These are phyloP conservation scores for Himantopus leucocephalus DNA, from an alignment of 2,113 vertebrate species.

Conservation along the genomic window DNA sequence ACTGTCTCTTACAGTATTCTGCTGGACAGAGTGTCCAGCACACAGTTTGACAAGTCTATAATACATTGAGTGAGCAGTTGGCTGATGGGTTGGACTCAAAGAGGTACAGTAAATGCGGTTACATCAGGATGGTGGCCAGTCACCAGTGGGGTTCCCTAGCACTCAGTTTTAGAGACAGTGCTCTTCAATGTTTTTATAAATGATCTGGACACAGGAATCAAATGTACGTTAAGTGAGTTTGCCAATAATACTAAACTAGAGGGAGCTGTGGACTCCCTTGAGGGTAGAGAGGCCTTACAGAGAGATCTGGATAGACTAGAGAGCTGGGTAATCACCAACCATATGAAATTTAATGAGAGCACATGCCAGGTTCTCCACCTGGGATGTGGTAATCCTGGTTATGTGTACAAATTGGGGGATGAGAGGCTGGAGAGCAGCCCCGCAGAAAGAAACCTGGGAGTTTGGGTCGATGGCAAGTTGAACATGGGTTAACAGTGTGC, in stretches of 20 bases:
- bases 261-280: neutral
- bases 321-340: neutral
- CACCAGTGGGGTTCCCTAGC: neutral
- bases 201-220: accelerated
- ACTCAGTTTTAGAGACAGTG: neutral
- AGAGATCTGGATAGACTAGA: neutral
- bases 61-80: neutral
- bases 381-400: too few species aligned
- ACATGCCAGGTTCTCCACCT: neutral
- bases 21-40: neutral
- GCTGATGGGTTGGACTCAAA: accelerated
- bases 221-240: neutral
- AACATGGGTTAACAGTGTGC: neutral
- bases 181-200: neutral
- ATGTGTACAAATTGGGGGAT: accelerated
- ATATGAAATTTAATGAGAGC: neutral
- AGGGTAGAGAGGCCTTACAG: neutral
- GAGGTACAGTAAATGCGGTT: neutral
- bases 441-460: neutral
- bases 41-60: neutral
- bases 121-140: neutral
- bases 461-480: neutral
- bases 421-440: neutral
- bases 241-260: neutral
- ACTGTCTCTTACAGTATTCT: neutral